Conservation (phyloP, 2,888 invertebrate species). For the Lamproptera curius region DNA sequence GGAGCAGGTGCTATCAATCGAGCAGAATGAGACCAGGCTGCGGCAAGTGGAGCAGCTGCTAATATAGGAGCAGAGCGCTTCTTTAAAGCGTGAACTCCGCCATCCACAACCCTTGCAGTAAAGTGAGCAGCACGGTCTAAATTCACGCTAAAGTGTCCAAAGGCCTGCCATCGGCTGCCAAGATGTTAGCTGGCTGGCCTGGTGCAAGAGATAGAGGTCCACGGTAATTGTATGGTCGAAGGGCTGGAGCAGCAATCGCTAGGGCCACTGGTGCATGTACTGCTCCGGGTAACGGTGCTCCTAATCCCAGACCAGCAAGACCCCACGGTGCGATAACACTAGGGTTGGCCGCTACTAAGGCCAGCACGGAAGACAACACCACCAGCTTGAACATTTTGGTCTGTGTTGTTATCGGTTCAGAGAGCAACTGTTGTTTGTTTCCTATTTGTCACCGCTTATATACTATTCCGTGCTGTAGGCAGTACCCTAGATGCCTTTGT, state of each 20-base stretch:
- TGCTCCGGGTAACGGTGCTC: slow-evolving; percentile 44
- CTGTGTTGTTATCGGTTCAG: slow-evolving; percentile 64
- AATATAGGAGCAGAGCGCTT: slow-evolving; percentile 57
- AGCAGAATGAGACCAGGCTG: slow-evolving; percentile 24
- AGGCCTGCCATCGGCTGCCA: slow-evolving; percentile 67
- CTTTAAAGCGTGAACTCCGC: slow-evolving; percentile 45
- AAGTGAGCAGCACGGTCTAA: slow-evolving; percentile 63
- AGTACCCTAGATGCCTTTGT: slow-evolving; percentile 61
- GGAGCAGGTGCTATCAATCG: slow-evolving; percentile 33
- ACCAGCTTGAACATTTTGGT: slow-evolving; percentile 78
- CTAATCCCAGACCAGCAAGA: slow-evolving; percentile 28
- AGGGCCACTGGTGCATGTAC: slow-evolving; percentile 33
- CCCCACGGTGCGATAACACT: slow-evolving; percentile 39
- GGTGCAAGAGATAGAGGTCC: slow-evolving; percentile 66
- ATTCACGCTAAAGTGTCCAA: slow-evolving; percentile 70
- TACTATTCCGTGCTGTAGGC: slow-evolving; percentile 57
- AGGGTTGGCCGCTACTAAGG: slow-evolving; percentile 74
- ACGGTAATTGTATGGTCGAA: slow-evolving; percentile 60
- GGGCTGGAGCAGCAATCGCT: slow-evolving; percentile 38
- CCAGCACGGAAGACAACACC: slow-evolving; percentile 81
- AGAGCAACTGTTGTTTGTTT: slow-evolving; percentile 57
- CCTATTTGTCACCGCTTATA: slow-evolving; percentile 52
- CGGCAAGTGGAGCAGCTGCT: slow-evolving; percentile 43
- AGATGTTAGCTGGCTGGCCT: slow-evolving; percentile 64
- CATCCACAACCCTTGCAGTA: slow-evolving; percentile 58